Percentiles rank a stretch among this genome's conserved stretches.
Conservation (phyloP, 2,797 vertebrate genomes). For the Miopithecus talapoin region DNA sequence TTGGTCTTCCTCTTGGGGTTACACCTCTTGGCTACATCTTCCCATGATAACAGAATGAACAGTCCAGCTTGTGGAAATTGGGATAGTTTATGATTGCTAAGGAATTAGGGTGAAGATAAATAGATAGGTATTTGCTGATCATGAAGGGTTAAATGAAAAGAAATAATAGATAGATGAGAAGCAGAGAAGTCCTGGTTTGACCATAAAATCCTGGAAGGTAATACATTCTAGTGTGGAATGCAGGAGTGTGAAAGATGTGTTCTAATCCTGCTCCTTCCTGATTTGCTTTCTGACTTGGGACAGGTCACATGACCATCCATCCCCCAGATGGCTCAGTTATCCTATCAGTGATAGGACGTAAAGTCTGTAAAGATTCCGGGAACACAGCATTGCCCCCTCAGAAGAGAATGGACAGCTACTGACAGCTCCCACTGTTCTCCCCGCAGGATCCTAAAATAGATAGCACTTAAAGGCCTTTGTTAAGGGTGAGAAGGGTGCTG, state of each 20-base stretch:
- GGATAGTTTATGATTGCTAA: neutral
- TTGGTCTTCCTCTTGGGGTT: neutral
- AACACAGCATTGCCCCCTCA: neutral
- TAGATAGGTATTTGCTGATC: neutral
- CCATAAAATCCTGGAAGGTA: neutral
- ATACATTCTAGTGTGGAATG: neutral
- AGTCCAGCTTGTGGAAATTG: neutral
- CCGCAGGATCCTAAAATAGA: neutral
- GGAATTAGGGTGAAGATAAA: neutral
- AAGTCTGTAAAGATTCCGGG: neutral
- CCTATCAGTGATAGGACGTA: neutral
- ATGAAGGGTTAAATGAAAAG: neutral
- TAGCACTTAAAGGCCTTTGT: neutral
- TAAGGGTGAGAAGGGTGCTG: neutral
- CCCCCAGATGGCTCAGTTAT: neutral
- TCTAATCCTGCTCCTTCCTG: neutral
- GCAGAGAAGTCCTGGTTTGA: neutral
- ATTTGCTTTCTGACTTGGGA: neutral
- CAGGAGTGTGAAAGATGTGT: neutral
- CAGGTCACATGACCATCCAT: neutral
- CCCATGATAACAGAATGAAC: neutral
- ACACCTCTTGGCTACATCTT: neutral
- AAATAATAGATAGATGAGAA: neutral
- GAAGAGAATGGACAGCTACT: neutral
- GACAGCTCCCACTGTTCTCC: neutral